phyloP scores from a whole-genome alignment of 2,113 vertebrate species.

The Raphicerus campestris region DNA sequence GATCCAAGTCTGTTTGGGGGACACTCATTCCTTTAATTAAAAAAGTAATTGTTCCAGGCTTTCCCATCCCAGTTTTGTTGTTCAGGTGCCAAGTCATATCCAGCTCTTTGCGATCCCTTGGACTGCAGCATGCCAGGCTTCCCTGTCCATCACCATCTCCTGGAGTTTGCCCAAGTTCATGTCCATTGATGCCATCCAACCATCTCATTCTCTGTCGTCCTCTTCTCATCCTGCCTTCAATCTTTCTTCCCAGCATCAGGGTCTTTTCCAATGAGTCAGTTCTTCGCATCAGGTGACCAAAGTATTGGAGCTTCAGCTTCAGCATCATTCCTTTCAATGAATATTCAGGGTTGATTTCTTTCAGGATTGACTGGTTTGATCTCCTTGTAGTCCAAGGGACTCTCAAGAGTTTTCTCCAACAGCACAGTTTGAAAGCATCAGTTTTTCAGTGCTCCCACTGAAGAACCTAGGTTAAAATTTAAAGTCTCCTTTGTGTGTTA shows the following conservation, averaged over 20 bases:
- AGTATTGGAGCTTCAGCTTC: neutral
- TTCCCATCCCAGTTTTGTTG: neutral
- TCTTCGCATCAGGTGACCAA: fast-evolving
- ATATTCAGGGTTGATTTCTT: neutral
- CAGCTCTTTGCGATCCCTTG: neutral
- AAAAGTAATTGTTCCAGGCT: neutral
- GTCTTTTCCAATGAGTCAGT: neutral
- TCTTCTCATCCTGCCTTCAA: neutral
- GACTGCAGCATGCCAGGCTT: neutral
- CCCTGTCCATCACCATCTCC: neutral
- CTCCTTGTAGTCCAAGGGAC: neutral
- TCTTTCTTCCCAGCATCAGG: neutral
- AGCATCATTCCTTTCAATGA: neutral
- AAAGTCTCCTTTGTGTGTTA: too few relatives aligned
- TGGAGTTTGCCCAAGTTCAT: neutral
- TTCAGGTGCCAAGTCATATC: neutral
- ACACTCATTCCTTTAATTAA: neutral
- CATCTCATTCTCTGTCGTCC: neutral
- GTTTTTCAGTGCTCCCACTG: neutral
- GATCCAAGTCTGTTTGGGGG: neutral
- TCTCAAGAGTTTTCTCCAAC: neutral
- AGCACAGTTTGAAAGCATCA: neutral
- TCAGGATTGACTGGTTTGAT: neutral
- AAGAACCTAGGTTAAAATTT: too few relatives aligned
- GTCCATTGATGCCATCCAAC: neutral